phyloP scores from a whole-genome alignment of 1,140 invertebrate species.

The Aphelinus certus region DNA sequence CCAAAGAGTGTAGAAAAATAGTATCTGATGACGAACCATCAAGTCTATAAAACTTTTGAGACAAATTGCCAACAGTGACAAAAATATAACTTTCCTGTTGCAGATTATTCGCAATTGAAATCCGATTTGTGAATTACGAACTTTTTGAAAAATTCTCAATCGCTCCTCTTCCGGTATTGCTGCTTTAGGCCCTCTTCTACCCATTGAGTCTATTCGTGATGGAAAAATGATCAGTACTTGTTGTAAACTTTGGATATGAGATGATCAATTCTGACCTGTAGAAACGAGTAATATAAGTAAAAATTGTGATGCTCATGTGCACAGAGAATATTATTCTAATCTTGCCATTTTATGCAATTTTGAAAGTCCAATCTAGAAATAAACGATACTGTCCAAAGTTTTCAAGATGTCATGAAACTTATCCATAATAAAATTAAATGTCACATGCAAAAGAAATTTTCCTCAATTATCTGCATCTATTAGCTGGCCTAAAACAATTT shows the following conservation, averaged over 20 bases:
- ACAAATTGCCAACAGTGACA: too few species aligned
- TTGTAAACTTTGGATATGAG: conserved; percentile 64
- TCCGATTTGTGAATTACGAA: too few species aligned
- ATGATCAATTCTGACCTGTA: conserved; percentile 81
- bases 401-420: conserved; percentile 80
- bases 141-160: too few species aligned
- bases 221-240: conserved; percentile 48
- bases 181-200: too few species aligned
- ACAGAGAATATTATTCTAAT: conserved; percentile 58
- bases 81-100: too few species aligned
- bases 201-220: too few species aligned
- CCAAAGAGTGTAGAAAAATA: too few species aligned
- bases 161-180: too few species aligned
- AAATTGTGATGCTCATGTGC: conserved; percentile 71
- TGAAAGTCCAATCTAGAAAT: conserved; percentile 69
- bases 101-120: too few species aligned
- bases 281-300: conserved; percentile 78
- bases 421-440: conserved; percentile 83
- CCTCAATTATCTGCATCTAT: conserved; percentile 83
- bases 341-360: conserved; percentile 64
- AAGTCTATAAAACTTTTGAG: too few species aligned
- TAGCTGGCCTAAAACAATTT: conserved; percentile 49
- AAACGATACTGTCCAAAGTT: conserved; percentile 71
- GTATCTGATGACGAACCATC: too few species aligned
- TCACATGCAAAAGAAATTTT: conserved; percentile 78